Percentiles rank a stretch among this genome's conserved stretches.
Conservation (phyloP, 2,888 invertebrate genomes). For the Pristionchus exspectatus region DNA sequence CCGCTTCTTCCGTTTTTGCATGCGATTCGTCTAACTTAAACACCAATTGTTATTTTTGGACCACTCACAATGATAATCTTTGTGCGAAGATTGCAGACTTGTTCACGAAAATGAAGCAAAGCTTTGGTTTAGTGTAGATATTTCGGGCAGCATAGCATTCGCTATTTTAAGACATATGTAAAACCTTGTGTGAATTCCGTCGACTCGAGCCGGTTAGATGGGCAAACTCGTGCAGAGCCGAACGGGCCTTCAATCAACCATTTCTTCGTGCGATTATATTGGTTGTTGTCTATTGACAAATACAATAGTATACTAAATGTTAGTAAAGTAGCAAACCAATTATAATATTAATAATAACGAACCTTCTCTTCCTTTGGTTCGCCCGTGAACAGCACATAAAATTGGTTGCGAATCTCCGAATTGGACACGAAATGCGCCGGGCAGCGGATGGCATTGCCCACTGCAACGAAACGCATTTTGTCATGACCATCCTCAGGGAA, state of each 20-base stretch:
- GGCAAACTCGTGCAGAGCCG: not conserved
- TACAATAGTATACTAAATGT: too few species aligned
- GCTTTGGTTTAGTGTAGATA: too few species aligned
- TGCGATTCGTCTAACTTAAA: too few species aligned
- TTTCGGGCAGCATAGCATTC: too few species aligned
- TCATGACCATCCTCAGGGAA: too few species aligned
- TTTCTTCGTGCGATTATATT: not conserved
- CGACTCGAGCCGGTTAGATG: constrained; percentile 12
- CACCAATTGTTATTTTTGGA: too few species aligned
- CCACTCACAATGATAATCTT: too few species aligned
- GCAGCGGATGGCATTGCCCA: constrained; percentile 77
- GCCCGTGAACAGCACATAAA: constrained; percentile 66
- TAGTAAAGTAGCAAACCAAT: not conserved
- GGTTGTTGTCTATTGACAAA: too few species aligned
- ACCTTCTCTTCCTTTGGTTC: constrained; percentile 51
- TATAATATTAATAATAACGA: not conserved
- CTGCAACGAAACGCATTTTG: constrained; percentile 20
- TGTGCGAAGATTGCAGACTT: too few species aligned
- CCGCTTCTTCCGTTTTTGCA: too few species aligned
- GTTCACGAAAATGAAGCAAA: too few species aligned
- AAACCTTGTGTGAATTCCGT: not conserved
- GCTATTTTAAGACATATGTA: too few species aligned
- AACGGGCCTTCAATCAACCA: constrained; percentile 2
- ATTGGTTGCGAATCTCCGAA: constrained; percentile 75
- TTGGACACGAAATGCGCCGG: constrained; percentile 76